Conservation (phyloP, 2,888 invertebrate genomes). For the Cosmopolites sordidus region DNA sequence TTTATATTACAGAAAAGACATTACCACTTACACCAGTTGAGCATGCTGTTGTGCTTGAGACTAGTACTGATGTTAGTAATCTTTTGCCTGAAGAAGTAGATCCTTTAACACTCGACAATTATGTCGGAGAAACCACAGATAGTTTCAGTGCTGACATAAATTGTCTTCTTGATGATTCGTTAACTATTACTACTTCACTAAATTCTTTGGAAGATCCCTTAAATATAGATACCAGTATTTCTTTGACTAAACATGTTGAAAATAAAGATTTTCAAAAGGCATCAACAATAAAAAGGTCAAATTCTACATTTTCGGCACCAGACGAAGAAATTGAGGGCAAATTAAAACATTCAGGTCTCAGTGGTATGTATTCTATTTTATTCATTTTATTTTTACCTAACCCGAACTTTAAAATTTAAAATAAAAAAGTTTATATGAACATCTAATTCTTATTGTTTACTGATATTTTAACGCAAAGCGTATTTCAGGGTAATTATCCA, state of each 20-base stretch:
- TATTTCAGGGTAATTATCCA: no score
- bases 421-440: no score
- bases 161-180: conserved; percentile 14
- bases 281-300: conserved; percentile 7
- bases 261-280: no score
- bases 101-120: conserved; percentile 27
- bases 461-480: no score
- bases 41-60: conserved; percentile 19
- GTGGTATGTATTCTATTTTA: conserved; percentile 21
- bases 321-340: conserved; percentile 13
- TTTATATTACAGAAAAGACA: background rate
- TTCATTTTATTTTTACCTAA: no score
- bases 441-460: no score
- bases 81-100: conserved; percentile 20
- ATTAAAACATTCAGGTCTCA: conserved; percentile 5
- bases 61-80: conserved; percentile 1
- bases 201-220: conserved; percentile 9
- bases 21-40: conserved; percentile 26
- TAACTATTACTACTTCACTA: background rate
- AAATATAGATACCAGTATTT: conserved; percentile 2
- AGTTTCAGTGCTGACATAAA: conserved; percentile 6
- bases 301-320: conserved; percentile 14
- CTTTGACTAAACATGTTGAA: background rate
- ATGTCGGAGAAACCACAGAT: conserved; percentile 15
- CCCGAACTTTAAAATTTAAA: no score